Percentiles rank a stretch among this genome's conserved stretches.
Conservation (phyloP, 2,113 vertebrate species). For the Tachysurus vachellii region DNA sequence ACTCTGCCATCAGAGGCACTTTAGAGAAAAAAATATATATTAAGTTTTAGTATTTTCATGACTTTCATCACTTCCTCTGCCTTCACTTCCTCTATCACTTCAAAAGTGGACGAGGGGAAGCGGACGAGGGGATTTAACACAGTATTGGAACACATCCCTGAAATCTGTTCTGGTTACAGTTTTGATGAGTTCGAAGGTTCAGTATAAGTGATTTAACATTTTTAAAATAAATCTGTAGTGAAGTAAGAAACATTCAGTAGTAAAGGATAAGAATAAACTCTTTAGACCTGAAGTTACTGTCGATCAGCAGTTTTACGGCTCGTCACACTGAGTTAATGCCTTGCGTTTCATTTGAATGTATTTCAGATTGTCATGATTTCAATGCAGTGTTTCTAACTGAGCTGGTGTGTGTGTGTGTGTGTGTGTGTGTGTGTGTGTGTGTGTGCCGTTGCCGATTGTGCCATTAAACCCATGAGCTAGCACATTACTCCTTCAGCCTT, state of each 20-base stretch:
- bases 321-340: neutral
- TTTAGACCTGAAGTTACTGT: neutral
- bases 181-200: neutral
- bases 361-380: conserved; percentile 31
- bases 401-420: conserved; percentile 19
- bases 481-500: neutral
- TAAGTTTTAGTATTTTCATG: neutral
- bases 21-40: neutral
- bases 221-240: neutral
- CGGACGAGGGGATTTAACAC: neutral
- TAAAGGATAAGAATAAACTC: neutral
- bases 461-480: conserved; percentile 5
- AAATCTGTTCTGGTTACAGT: neutral
- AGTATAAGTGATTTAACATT: neutral
- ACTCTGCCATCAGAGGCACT: neutral
- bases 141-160: no score
- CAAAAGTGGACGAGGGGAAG: neutral
- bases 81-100: neutral
- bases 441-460: conserved; percentile 12
- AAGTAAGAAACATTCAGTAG: neutral
- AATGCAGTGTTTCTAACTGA: conserved; percentile 40
- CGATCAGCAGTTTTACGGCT: neutral
- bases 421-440: conserved; percentile 8
- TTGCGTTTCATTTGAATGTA: conserved; percentile 39
- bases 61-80: neutral